Percentiles rank a stretch among this genome's conserved stretches.
phyloP scores from a whole-genome alignment of 2,113 vertebrate species.

The Orthonyx spaldingii region DNA sequence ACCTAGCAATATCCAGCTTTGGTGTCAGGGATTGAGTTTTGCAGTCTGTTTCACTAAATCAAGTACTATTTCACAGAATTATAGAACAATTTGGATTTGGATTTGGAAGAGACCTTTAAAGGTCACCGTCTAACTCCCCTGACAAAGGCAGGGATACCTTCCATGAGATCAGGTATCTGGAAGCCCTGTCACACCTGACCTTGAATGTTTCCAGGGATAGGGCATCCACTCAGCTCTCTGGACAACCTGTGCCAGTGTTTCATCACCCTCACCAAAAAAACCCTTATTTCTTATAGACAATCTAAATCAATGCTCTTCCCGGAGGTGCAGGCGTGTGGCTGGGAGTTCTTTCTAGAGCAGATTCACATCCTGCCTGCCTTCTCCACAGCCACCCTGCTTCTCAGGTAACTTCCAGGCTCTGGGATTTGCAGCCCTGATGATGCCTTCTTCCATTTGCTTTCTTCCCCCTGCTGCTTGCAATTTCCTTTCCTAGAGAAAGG shows the following conservation, averaged over 20 bases:
- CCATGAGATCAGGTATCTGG: background rate
- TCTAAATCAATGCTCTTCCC: background rate
- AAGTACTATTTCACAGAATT: background rate
- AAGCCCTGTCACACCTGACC: background rate
- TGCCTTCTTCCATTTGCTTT: background rate
- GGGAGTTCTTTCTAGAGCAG: background rate
- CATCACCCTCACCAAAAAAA: background rate
- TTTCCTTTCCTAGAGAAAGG: background rate
- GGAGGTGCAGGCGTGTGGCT: background rate
- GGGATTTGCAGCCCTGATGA: background rate
- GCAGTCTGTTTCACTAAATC: background rate
- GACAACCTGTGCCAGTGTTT: background rate
- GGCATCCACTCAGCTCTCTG: background rate
- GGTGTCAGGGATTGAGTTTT: background rate
- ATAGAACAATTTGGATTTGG: background rate
- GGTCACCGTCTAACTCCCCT: background rate
- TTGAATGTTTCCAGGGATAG: background rate
- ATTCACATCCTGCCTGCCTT: background rate
- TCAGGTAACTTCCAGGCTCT: background rate
- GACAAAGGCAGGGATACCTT: background rate
- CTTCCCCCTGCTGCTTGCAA: background rate
- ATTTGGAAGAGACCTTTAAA: background rate
- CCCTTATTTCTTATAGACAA: background rate
- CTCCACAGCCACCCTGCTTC: background rate
- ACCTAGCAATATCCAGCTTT: background rate